A percentile compares a stretch with the other conserved stretches of the same genome.
phyloP scores from a whole-genome alignment of 35 echinoderm and acorn worm genomes.

The Lytechinus variegatus region DNA sequence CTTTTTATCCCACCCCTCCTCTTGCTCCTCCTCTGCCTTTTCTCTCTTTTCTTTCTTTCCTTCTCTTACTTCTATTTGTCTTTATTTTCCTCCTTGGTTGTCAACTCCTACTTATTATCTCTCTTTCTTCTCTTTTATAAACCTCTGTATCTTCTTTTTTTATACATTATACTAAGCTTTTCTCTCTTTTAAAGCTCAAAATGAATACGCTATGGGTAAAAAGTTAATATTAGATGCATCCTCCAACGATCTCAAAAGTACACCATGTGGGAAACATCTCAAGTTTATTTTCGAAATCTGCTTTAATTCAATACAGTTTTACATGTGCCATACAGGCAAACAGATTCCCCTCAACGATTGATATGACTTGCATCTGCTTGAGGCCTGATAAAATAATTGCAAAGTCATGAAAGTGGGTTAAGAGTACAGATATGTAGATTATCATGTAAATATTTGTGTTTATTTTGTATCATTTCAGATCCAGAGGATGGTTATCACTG shows the following conservation, averaged over 20 bases:
- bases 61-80: too few species aligned
- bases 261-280: not conserved
- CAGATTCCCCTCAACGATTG: not conserved
- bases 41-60: too few species aligned
- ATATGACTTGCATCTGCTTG: not conserved
- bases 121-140: too few species aligned
- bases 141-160: too few species aligned
- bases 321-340: too few species aligned
- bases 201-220: not conserved
- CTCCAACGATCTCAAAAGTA: not conserved
- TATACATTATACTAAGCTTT: too few species aligned
- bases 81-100: too few species aligned
- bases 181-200: too few species aligned
- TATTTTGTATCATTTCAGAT: conserved; percentile 62
- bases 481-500: conserved; percentile 98
- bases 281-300: not conserved
- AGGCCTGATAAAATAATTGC: not conserved
- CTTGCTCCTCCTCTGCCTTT: not conserved
- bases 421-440: not conserved
- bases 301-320: too few species aligned
- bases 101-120: too few species aligned
- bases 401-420: not conserved
- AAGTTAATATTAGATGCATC: not conserved
- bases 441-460: not conserved
- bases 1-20: not conserved